phyloP scores from a whole-genome alignment of 2,113 vertebrate species.

The Sciurus niger region DNA sequence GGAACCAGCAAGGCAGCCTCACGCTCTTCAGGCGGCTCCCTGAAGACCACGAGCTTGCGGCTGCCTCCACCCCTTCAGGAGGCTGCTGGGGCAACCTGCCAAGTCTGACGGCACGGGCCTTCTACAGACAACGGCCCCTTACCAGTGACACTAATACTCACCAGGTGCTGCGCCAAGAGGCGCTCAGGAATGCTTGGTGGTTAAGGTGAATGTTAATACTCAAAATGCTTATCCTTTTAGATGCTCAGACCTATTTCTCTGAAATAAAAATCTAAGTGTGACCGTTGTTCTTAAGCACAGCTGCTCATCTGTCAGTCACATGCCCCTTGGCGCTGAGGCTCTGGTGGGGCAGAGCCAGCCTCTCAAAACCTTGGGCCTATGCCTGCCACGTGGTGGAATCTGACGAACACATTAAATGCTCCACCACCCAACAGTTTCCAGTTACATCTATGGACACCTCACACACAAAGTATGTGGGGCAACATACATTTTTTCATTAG shows the following conservation, averaged over 20 bases:
- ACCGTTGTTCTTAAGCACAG: not conserved
- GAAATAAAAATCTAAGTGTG: not conserved
- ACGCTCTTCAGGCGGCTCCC: not conserved
- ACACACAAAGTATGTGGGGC: not conserved
- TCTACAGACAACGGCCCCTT: not conserved
- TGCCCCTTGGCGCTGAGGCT: not conserved
- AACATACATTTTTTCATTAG: fast-evolving
- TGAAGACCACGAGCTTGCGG: not conserved
- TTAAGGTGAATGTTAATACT: not conserved
- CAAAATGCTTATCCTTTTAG: not conserved
- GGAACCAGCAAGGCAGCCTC: not conserved
- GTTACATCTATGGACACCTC: fast-evolving
- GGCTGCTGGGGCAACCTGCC: not conserved
- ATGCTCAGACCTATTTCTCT: not conserved
- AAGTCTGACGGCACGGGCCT: not conserved
- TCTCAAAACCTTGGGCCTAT: too few species aligned
- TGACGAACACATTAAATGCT: fast-evolving
- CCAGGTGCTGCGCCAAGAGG: not conserved
- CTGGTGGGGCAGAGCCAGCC: not conserved
- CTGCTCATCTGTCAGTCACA: not conserved
- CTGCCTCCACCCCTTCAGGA: not conserved
- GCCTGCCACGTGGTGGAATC: not conserved
- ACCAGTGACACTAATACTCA: not conserved
- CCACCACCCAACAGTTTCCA: fast-evolving
- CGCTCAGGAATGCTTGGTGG: too few species aligned